Evolutionary conservation across 2,888 invertebrate species (phyloP).

Genomic region (Agonopterix heracliana): DNA sequence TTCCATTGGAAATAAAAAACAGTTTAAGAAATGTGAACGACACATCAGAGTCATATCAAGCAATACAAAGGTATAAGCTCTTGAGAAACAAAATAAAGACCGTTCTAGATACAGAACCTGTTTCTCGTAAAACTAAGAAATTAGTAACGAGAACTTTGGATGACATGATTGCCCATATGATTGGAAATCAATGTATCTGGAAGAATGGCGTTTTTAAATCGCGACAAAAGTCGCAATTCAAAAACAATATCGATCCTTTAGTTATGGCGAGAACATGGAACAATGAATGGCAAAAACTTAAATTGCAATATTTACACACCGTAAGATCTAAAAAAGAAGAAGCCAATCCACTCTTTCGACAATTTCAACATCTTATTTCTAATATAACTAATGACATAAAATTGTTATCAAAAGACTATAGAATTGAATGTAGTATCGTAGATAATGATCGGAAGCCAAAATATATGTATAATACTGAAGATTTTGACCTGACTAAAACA

Average conservation of each 20-base stretch:
- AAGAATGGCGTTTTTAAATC: conserved; percentile 10
- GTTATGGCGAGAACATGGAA: conserved; percentile 13
- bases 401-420: conserved; percentile 26
- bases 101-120: conserved; percentile 33
- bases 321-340: background rate
- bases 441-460: too few relatives aligned
- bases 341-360: conserved; percentile 23
- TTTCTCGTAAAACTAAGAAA: conserved; percentile 34
- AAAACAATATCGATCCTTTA: background rate
- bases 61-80: conserved; percentile 31
- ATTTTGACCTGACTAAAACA: too few relatives aligned
- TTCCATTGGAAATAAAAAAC: conserved; percentile 8
- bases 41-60: background rate
- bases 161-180: conserved; percentile 35
- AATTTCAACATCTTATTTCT: conserved; percentile 31
- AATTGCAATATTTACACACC: conserved; percentile 15
- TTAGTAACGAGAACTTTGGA: conserved; percentile 41
- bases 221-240: background rate
- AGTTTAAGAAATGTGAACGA: background rate
- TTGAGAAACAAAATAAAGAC: conserved; percentile 34
- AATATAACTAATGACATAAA: conserved; percentile 27
- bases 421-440: conserved; percentile 17
- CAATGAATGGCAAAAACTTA: conserved; percentile 27
- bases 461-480: too few relatives aligned
- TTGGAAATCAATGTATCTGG: conserved; percentile 37